phyloP scores from a whole-genome alignment of 2,113 vertebrate genomes.

The Gambusia holbrooki region DNA sequence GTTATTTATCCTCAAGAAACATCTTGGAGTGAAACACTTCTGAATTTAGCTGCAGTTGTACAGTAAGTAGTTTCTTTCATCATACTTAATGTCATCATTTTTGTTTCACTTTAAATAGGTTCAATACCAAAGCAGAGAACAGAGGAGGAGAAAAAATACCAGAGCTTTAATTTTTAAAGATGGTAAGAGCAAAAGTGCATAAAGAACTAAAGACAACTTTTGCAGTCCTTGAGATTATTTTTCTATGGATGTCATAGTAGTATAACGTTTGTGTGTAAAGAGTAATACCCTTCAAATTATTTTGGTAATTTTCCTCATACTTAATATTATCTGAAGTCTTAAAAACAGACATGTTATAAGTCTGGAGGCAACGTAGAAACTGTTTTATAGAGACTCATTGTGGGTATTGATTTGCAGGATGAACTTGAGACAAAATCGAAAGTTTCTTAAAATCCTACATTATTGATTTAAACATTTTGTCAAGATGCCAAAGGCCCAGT shows the following conservation, averaged over 20 bases:
- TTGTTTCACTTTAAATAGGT: slow-evolving; percentile 1
- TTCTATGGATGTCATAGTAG: too few species aligned
- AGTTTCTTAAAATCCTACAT: neutral
- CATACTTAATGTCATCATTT: slow-evolving; percentile 20
- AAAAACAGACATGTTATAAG: too few species aligned
- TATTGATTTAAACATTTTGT: neutral
- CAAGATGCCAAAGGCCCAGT: neutral
- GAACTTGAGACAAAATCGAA: neutral
- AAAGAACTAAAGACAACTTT: neutral
- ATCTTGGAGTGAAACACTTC: neutral
- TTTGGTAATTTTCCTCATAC: too few species aligned
- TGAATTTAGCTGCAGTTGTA: neutral
- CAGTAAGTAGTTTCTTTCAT: neutral
- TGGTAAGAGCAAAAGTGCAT: slow-evolving; percentile 7
- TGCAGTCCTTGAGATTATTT: too few species aligned
- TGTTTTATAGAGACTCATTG: too few species aligned
- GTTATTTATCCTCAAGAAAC: neutral
- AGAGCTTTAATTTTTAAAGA: slow-evolving; percentile 20
- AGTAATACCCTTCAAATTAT: too few species aligned
- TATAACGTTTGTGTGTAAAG: too few species aligned
- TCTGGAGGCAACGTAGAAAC: too few species aligned
- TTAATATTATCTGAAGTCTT: too few species aligned
- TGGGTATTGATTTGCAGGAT: too few species aligned
- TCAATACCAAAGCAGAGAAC: slow-evolving; percentile 35
- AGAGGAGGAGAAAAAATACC: slow-evolving; percentile 19